Evolutionary conservation across 1,140 invertebrate genomes (phyloP), one percentile per base, ranked within the genome.

Genomic region (Drosophila repleta): DNA sequence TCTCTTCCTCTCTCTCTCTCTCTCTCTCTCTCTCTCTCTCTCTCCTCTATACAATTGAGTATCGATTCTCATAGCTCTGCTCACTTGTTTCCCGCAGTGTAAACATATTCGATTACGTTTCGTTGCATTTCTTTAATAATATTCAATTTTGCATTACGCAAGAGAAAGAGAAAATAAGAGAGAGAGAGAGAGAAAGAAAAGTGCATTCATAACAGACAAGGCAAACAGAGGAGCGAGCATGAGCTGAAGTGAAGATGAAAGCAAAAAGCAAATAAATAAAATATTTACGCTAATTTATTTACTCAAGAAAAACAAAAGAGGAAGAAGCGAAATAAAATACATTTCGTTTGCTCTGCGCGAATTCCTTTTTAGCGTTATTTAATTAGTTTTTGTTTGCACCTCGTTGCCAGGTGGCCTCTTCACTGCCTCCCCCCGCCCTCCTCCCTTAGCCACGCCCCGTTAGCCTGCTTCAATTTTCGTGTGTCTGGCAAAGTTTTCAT

Each of bases 241-340:
- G n/a, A n/a, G n/a, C n/a, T n/a, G 45, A 15, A 29, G 29, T 49
- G 32, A 37, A 51, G 21, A 37, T 62, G 60, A 49, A 15, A 32
- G 49, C 43, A 66, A 35, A 55, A 17, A 17, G 29, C 20, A 55
- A 46, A 67, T 55, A 55, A 73, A 60, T 60, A 73, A 72, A 52
- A 67, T 73, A 55, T 61, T 68, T 73, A 73, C 58, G 64, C 53
- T 58, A 67, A 68, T 73, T 73, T 68, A 68, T 53, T 68, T 68
- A 68, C 60, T 58, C 53, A 41, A 61, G 66, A 70, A 61, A 61
- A 26, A 17, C 17, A 15, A 17, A 15, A 17, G 39, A 39, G 2
- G 4, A 41, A 41, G 39, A 41, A 15, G 39, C 4, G 39, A 43
- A 43, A 43, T 43, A 43, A 43, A 43, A 43, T 43, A 29, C 6